Evolutionary conservation across 2,113 vertebrate species (phyloP), one percentile per base, ranked within the genome.

Genomic region (Nothobranchius kuhntae): DNA sequence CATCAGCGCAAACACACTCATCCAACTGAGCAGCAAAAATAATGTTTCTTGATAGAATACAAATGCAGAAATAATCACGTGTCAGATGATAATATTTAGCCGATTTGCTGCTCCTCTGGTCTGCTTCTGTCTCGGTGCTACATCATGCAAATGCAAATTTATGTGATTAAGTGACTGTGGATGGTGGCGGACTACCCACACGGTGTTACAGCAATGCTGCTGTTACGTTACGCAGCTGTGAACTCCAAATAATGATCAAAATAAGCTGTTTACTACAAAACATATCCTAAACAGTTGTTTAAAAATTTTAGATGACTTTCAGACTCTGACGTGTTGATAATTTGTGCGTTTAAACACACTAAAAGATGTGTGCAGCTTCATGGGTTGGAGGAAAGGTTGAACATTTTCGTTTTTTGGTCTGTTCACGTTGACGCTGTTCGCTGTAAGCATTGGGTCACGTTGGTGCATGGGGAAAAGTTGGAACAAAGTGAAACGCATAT

Each of bases 51-150:
- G 55, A 80, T 75, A 44, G 64, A 65, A 80, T 60, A 60, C 48
- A 72, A 77, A 73, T 68, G 44, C 54, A 69, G 64, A 75, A 80
- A 77, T 87, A 78, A 86, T 77, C 74, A 78, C 83, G 81, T 75
- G 75, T 72, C 78, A 80, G 59, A 68, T 74, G n/a, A 65, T 68
- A 82, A 87, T 86, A 82, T 80, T 78, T 80, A 87, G 77, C 53
- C 79, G 76, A 86, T 91, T 89, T 86, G 77, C 82, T 71, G 56
- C 72, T 44, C 9, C 59, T 63, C 56, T 21, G 72, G 53, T 75
- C 61, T 65, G 68, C 65, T 65, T 65, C 70, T 21, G 21, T 48
- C 36, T 53, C 50, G 45, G 14, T 53, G 35, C 66, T 78, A 35
- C 73, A 66, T 52, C 66, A 88, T 89, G 65, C 36, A 81, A 81